Base-by-base conservation (phyloP, 2,888 invertebrate genomes). In the Latrodectus hesperus region DNA sequence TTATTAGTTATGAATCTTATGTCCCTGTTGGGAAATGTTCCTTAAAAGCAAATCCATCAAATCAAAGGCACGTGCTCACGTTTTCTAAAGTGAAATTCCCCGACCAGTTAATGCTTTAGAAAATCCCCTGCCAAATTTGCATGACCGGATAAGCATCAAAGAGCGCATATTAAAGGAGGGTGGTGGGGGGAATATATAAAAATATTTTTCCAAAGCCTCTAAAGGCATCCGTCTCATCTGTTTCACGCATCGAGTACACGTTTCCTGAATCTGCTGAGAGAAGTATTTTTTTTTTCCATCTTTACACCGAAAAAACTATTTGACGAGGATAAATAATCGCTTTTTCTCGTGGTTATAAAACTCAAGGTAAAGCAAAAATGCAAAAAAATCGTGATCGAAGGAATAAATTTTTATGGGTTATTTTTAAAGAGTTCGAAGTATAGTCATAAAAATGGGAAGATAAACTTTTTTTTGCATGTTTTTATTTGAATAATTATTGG, bases 331-430 rank as follows among this genome's bases (percentile, higher is more conserved):
- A 60, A 60, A 60, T 60, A 60, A 60, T 60, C 60, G 60, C 38
- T 60, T 60, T 60, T 11, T 60, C 60, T 60, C 60, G 60, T 16
- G 60, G 60, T 60, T 60, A 10, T 60, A 60, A 60, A 60, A 60
- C 60, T 60, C 60, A 10, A 16, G 60, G n/a, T 16, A 6, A 55
- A 38, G 60, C 12, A 60, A 12, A n/a, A 60, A n/a, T 16, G 60
- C 14, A 60, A 60, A 60, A 60, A 60, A 60, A 11, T 16, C 9
- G n/a, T 60, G 11, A 60, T 60, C 60, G 14, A 60, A 12, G 60
- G 60, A 60, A 60, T 60, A 60, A 60, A 67, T 77, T 77, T 77
- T 77, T 77, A 68, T 51, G 77, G 67, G 67, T 68, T 76, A 22
- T 73, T 73, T 64, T 26, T 51, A 77, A 77, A 67, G 77, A 22